These are phyloP conservation scores for Isurus oxyrinchus DNA, from an alignment of 2,113 vertebrate genomes.

Conservation along the genomic window DNA sequence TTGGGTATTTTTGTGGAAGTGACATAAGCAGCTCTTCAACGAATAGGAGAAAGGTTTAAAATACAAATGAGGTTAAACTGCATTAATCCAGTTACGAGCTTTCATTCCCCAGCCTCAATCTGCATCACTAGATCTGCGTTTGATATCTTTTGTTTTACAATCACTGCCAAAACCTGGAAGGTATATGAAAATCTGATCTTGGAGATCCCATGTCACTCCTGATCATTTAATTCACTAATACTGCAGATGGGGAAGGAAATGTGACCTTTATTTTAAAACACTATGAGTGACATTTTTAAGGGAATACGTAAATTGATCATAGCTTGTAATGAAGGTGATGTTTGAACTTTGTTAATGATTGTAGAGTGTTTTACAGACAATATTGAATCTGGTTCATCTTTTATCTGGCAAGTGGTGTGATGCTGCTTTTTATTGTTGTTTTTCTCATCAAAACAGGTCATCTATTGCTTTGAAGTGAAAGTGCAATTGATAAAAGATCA, in stretches of 20 bases:
- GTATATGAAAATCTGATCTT: background rate
- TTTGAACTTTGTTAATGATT: background rate
- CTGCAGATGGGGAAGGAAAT: background rate
- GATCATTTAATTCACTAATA: background rate
- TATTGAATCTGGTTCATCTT: background rate
- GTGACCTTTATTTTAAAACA: background rate
- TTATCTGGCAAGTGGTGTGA: background rate
- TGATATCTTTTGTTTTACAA: background rate
- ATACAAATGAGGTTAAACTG: background rate
- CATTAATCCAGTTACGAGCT: background rate
- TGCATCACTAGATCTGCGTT: background rate
- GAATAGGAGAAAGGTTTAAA: background rate
- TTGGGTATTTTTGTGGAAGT: background rate
- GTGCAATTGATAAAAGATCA: background rate
- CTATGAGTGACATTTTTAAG: background rate
- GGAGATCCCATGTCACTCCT: background rate
- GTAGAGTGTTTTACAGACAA: background rate
- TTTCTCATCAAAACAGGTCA: background rate
- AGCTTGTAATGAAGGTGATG: background rate
- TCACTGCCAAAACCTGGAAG: background rate
- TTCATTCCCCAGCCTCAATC: background rate
- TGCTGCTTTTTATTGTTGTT: background rate
- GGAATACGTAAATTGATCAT: background rate
- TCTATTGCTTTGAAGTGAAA: background rate
- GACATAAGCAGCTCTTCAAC: background rate